Evolutionary conservation across 2,113 vertebrate species (phyloP).

Genomic region (Tapirus terrestris): DNA sequence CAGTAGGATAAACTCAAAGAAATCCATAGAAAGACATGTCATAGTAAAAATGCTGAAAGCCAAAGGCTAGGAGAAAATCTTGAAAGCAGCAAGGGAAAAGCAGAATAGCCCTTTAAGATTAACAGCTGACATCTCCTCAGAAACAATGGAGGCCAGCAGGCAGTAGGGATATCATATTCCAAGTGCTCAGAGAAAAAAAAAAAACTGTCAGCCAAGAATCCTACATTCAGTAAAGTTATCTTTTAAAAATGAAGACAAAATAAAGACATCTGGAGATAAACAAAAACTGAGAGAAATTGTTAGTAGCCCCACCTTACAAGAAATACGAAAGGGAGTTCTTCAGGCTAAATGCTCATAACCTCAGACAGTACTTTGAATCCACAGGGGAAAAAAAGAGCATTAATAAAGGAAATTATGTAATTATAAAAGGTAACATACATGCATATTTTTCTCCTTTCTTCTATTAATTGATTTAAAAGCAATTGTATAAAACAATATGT

Average conservation of each 20-base stretch:
- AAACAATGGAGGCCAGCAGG: not conserved
- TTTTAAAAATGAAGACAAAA: not conserved
- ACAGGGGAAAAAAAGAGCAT: not conserved
- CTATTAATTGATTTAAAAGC: not conserved
- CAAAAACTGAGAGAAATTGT: not conserved
- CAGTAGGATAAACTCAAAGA: not conserved
- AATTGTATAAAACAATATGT: not conserved
- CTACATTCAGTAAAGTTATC: not conserved
- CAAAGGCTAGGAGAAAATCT: not conserved
- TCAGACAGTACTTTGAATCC: not conserved
- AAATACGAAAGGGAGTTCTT: not conserved
- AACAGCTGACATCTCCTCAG: not conserved
- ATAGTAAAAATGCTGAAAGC: not conserved
- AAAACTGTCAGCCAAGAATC: not conserved
- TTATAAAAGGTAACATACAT: not conserved
- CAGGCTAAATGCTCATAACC: not conserved
- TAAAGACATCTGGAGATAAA: not conserved
- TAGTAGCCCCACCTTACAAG: not conserved
- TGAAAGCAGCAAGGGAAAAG: not conserved
- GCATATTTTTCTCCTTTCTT: not conserved
- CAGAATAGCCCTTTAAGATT: not conserved
- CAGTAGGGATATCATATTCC: not conserved
- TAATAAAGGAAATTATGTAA: not conserved
- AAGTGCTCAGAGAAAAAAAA: not conserved
- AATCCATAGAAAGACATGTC: not conserved